Evolutionary conservation across 2,888 invertebrate species (phyloP), one percentile per base, ranked within the genome.

Genomic region (Lingula anatina): DNA sequence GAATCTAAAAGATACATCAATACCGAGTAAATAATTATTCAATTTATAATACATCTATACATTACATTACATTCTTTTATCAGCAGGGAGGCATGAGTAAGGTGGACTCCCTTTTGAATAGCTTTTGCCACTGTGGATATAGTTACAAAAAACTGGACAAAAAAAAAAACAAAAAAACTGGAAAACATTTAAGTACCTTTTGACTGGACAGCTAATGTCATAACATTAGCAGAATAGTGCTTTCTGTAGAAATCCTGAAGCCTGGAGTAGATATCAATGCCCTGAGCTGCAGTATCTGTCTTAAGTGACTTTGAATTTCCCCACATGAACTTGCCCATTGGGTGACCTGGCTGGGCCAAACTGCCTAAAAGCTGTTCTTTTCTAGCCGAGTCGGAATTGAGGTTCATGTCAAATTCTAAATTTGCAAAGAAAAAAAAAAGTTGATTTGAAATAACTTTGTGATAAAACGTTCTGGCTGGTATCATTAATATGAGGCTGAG

Each of bases 211-310:
- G 88, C 87, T 2, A 93, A 76, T 7, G 87, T 90, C 91, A 94
- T 93, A 59, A 88, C 83, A 65, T 92, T 86, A 7, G 90, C 89
- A 35, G 89, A 88, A 69, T 94, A 94, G 73, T 90, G 87, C 23
- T 85, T 79, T 64, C 82, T 80, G 35, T 88, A 80, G 66, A 90
- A 92, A 50, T 86, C 83, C 61, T 88, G 86, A 5, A 90, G 81
- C 2, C 83, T 81, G 26, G 81, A 72, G 65, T 90, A 84, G 2
- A 93, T 62, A 55, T 74, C 65, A 26, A 73, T 64, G 26, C 60
- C 62, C n/a, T 62, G 54, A 36, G 57, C 46, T 36, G 56, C 56
- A 12, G 74, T 71, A 5, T 50, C 47, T 2, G 54, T 61, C 46
- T 68, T 68, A 56, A 76, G 56, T 2, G 71, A 68, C 31, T 65